These are phyloP conservation scores for Adelognathus sp. DNA, from an alignment of 2,888 invertebrate genomes.

Conservation along the genomic window DNA sequence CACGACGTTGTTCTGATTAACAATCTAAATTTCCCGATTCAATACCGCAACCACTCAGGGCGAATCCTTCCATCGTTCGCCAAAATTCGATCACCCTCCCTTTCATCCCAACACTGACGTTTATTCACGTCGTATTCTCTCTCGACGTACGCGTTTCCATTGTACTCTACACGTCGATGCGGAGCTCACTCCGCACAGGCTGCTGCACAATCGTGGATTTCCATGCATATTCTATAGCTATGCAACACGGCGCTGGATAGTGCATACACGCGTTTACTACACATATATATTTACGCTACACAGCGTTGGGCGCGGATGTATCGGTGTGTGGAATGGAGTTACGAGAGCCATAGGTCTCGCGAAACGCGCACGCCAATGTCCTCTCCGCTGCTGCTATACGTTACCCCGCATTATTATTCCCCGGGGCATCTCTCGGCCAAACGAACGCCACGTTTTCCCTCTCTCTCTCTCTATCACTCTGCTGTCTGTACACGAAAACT, in stretches of 20 bases:
- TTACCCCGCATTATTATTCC: constrained; percentile 41
- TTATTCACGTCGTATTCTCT: not conserved
- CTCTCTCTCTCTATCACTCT: not conserved
- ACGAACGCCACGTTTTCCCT: constrained; percentile 11
- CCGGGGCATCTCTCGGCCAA: constrained; percentile 43
- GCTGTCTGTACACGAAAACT: not conserved
- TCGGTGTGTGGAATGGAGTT: constrained; percentile 34
- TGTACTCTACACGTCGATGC: constrained; percentile 20
- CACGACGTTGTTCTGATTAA: too few relatives aligned
- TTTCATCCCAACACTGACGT: not conserved
- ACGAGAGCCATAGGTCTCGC: constrained; percentile 25
- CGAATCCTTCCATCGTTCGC: not conserved
- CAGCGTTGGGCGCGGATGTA: too few relatives aligned
- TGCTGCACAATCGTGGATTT: constrained; percentile 49
- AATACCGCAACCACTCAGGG: not conserved
- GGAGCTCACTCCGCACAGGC: constrained; percentile 15
- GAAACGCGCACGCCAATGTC: constrained; percentile 21
- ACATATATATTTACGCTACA: not conserved
- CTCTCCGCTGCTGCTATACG: constrained; percentile 1
- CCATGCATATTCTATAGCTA: constrained; percentile 45
- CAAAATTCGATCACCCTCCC: constrained; percentile 3
- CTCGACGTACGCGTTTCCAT: constrained; percentile 29
- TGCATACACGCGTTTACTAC: not conserved
- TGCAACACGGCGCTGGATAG: not conserved
- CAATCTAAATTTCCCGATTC: not conserved